Evolutionary conservation across 2,797 vertebrate species (phyloP).

Genomic region (Xenops minutus): DNA sequence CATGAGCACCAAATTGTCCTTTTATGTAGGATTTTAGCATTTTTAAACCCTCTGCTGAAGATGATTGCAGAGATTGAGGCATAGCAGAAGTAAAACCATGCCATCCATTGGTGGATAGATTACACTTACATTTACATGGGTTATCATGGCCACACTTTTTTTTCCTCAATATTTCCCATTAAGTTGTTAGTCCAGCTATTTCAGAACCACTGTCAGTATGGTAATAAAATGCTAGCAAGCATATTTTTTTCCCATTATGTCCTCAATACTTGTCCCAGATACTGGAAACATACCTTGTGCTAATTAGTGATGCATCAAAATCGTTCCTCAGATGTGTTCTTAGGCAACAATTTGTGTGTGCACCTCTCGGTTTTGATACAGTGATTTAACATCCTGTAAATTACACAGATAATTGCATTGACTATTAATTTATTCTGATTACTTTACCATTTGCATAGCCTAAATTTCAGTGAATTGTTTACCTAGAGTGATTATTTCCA

Average conservation of each 20-base stretch:
- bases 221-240: not conserved
- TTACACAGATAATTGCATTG: not conserved
- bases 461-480: conserved; percentile 7
- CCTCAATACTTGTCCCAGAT: not conserved
- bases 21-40: not conserved
- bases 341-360: not conserved
- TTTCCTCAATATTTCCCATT: not conserved
- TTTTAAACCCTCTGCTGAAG: not conserved
- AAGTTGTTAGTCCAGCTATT: not conserved
- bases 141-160: not conserved
- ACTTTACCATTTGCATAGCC: not conserved
- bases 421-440: not conserved
- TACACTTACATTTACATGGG: not conserved
- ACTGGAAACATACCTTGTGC: not conserved
- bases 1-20: not conserved
- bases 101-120: not conserved
- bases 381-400: not conserved
- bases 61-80: not conserved
- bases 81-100: not conserved
- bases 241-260: not conserved
- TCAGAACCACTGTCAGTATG: not conserved
- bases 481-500: not conserved
- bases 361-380: not conserved
- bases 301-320: not conserved
- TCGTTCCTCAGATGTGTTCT: not conserved